phyloP scores from a whole-genome alignment of 2,113 vertebrate genomes.

The Lampris incognitus region DNA sequence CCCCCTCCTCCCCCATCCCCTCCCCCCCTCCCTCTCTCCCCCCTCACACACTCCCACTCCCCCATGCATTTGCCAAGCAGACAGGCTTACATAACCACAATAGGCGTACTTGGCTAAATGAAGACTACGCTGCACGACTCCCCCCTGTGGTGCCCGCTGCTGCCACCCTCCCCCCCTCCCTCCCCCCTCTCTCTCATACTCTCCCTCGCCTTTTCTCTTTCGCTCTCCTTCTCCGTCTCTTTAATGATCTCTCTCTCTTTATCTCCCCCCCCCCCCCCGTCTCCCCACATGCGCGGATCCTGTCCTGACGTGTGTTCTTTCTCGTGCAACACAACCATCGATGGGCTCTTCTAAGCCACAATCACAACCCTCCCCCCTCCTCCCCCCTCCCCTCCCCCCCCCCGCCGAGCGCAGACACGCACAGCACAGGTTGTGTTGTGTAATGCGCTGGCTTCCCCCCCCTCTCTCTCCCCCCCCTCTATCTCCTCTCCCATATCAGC shows the following conservation, averaged over 20 bases:
- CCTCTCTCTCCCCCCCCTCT: neutral
- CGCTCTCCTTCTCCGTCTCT: neutral
- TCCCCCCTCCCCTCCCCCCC: slow-evolving; percentile 14
- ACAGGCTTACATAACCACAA: slow-evolving; percentile 73
- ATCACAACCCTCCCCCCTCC: slow-evolving; percentile 1
- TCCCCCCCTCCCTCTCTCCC: slow-evolving; percentile 10
- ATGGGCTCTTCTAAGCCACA: no score
- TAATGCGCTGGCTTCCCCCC: slow-evolving; percentile 57
- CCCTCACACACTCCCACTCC: slow-evolving; percentile 31
- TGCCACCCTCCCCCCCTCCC: slow-evolving; percentile 14
- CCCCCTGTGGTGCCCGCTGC: slow-evolving; percentile 31
- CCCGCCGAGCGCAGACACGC: slow-evolving; percentile 35
- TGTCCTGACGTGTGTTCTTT: slow-evolving; percentile 10
- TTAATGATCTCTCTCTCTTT: slow-evolving; percentile 6
- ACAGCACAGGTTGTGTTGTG: slow-evolving; percentile 25
- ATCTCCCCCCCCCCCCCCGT: slow-evolving; percentile 15
- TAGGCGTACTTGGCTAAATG: slow-evolving; percentile 60
- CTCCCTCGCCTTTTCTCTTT: neutral
- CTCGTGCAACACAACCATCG: no score
- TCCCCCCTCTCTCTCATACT: neutral
- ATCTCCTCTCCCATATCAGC: slow-evolving; percentile 36
- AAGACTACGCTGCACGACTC: slow-evolving; percentile 43
- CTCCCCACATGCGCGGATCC: neutral
- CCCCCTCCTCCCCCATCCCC: slow-evolving; percentile 19
- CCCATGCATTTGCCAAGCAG: slow-evolving; percentile 33